phyloP scores from a whole-genome alignment of 2,113 vertebrate species.

The Spilogale gracilis region DNA sequence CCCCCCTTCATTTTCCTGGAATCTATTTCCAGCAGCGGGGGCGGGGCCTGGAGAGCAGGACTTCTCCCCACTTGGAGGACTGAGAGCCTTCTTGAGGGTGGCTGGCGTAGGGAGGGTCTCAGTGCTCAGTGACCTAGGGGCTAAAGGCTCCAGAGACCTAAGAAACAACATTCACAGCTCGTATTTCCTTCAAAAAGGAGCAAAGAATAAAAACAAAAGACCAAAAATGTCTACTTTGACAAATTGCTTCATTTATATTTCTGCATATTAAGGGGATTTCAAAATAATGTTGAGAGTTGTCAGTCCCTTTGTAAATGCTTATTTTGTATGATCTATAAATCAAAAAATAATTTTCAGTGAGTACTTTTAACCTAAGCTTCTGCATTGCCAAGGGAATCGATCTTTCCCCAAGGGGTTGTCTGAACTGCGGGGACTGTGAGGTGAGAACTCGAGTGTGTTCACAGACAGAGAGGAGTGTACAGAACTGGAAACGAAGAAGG shows the following conservation, averaged over 20 bases:
- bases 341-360: not conserved
- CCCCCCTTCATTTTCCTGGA: not conserved
- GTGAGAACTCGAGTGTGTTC: conserved; percentile 68
- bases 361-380: conserved; percentile 23
- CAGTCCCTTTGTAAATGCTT: conserved; percentile 44
- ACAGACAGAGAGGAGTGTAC: not conserved
- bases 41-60: not conserved
- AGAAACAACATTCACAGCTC: not conserved
- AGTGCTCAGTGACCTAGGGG: rapidly evolving
- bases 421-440: conserved; percentile 51
- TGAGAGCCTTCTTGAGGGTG: not conserved
- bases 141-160: not conserved
- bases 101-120: rapidly evolving
- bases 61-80: not conserved
- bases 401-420: not conserved
- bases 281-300: not conserved
- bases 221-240: not conserved
- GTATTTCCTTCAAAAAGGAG: not conserved
- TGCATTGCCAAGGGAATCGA: not conserved
- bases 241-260: not conserved
- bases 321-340: not conserved
- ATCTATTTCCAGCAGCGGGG: not conserved
- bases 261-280: not conserved
- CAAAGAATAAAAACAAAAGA: not conserved
- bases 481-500: not conserved